Conservation (phyloP, 2,797 vertebrate genomes). For the Enteromius viviparus region DNA sequence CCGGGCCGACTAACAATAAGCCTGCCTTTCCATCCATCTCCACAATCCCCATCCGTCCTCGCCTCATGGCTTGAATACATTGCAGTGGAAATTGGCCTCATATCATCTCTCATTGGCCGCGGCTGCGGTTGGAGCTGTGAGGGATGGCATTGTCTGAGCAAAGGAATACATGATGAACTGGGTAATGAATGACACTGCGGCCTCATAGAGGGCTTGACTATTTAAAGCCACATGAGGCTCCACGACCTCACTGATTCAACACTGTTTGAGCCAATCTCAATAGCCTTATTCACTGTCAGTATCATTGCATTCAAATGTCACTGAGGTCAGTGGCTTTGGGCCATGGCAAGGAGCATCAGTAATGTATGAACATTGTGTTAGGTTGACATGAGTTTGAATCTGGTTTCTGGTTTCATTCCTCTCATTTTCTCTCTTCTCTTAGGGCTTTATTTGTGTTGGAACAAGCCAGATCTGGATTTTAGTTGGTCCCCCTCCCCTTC, state of each 20-base stretch:
- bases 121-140: conserved; percentile 1
- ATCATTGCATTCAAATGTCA: conserved; percentile 32
- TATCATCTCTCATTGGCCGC: conserved; percentile 28
- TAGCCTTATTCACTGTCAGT: conserved; percentile 20
- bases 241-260: conserved; percentile 23
- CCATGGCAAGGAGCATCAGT: not conserved
- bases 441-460: not conserved
- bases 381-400: not conserved
- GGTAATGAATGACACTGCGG: conserved; percentile 32
- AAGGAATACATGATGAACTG: conserved; percentile 46
- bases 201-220: conserved; percentile 21
- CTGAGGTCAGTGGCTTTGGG: conserved; percentile 30
- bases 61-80: conserved; percentile 32
- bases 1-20: conserved; percentile 13
- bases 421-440: not conserved
- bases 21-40: conserved; percentile 10
- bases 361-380: conserved; percentile 4
- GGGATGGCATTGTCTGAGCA: conserved; percentile 33
- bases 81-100: conserved; percentile 42
- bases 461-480: conserved; percentile 9
- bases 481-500: not conserved
- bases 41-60: conserved; percentile 19
- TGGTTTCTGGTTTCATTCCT: not conserved
- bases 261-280: conserved; percentile 26
- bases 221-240: conserved; percentile 30